These are phyloP conservation scores for Zaprionus lachaisei DNA, from an alignment of 1,140 invertebrate species.

Conservation along the genomic window DNA sequence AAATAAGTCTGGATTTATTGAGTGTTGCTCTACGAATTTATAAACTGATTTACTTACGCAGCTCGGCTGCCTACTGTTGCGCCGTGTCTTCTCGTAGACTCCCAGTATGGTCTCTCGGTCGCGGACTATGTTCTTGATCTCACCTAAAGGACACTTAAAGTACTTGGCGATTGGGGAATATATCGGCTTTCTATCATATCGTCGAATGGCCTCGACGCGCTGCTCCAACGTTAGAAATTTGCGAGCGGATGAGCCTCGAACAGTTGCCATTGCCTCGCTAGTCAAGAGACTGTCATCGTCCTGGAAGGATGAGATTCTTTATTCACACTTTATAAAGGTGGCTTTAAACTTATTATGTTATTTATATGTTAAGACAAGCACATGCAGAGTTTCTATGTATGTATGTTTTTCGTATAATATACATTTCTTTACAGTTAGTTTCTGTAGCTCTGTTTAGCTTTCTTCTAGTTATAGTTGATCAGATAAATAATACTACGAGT, in stretches of 20 bases:
- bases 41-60: not conserved
- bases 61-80: constrained; percentile 38
- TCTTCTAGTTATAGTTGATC: not conserved
- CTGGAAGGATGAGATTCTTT: constrained; percentile 1
- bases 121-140: constrained; percentile 76
- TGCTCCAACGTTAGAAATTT: constrained; percentile 77
- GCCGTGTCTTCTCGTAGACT: constrained; percentile 61
- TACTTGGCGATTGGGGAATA: constrained; percentile 75
- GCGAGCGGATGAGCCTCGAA: constrained; percentile 50
- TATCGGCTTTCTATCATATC: constrained; percentile 73
- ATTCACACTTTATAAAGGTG: too few species aligned
- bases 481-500: constrained; percentile 5
- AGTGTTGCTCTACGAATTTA: too few species aligned
- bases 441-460: too few species aligned
- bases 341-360: too few species aligned
- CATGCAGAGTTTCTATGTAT: too few species aligned
- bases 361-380: too few species aligned
- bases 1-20: not conserved
- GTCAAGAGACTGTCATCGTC: constrained; percentile 27
- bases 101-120: constrained; percentile 71
- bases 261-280: constrained; percentile 15
- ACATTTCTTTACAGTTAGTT: too few species aligned
- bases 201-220: constrained; percentile 69
- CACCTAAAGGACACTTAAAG: constrained; percentile 80
- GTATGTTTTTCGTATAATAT: too few species aligned